phyloP scores from a whole-genome alignment of 2,797 vertebrate genomes.

The Trachurus trachurus region DNA sequence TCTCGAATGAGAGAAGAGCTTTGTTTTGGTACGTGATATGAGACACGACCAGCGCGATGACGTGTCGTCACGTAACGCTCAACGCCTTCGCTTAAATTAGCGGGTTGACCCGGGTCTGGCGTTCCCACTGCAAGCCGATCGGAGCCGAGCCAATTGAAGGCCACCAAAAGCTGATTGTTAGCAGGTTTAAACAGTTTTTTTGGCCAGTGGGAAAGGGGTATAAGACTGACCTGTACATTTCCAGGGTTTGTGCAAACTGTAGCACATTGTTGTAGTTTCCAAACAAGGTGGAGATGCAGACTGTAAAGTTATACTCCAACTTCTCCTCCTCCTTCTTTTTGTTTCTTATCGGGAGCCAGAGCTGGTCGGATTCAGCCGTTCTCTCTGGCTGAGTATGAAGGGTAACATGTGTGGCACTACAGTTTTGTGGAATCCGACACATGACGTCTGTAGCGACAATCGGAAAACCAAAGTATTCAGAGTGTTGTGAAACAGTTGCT shows the following conservation, averaged over 20 bases:
- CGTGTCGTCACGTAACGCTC: no score
- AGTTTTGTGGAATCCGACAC: slow-evolving; percentile 70
- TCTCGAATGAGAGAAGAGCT: no score
- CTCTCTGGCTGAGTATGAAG: slow-evolving; percentile 17
- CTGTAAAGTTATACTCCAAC: slow-evolving; percentile 67
- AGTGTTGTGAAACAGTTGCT: slow-evolving; percentile 41
- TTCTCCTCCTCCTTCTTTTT: not conserved
- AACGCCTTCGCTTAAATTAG: no score
- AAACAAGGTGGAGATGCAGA: slow-evolving; percentile 79
- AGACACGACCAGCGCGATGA: no score
- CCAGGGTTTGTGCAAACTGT: slow-evolving; percentile 79
- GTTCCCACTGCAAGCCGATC: no score
- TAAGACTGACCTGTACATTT: slow-evolving; percentile 75
- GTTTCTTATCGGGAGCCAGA: slow-evolving; percentile 70
- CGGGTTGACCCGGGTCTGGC: no score
- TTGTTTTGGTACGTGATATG: no score
- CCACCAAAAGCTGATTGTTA: no score
- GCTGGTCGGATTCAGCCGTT: fast-evolving
- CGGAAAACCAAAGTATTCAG: slow-evolving; percentile 71
- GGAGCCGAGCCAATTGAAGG: no score
- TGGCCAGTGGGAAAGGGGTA: no score
- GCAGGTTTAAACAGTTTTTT: no score
- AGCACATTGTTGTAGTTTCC: slow-evolving; percentile 78
- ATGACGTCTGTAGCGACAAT: slow-evolving; percentile 72
- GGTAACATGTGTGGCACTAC: slow-evolving; percentile 35